Evolutionary conservation across 2,113 vertebrate species (phyloP), one percentile per base, ranked within the genome.

Genomic region (Chloebia gouldiae): DNA sequence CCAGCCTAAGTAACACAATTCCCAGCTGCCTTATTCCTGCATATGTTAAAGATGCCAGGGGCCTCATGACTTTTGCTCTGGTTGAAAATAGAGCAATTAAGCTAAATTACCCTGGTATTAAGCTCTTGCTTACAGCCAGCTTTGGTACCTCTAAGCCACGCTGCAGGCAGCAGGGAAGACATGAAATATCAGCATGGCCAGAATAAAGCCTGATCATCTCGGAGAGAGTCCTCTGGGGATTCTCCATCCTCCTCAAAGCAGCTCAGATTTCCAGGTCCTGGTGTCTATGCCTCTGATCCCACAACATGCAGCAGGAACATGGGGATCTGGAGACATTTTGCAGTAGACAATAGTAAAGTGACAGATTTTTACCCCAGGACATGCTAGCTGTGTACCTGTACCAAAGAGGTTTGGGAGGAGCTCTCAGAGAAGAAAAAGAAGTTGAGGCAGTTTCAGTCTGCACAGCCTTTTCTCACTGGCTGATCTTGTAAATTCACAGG

Each of bases 71-170:
- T 95, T 94, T 66, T 93, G 50, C 63, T 90, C 53, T 90, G 37
- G 11, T 86, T 94, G 85, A 93, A 93, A 95, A 93, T 42, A 53
- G 71, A 90, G 82, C 70, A 93, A 82, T 92, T 95, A 93, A 92
- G 53, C 37, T 88, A 76, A 93, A 92, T 87, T 91, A 88, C 50
- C 23, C 45, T 57, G 6, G 6, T 61, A 73, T 65, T 92, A 92
- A 93, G 63, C 68, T 93, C 63, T 72, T 65, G 28, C n/a, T 96
- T 88, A 60, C 49, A 85, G 75, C 28, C 65, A 69, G 31, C 50
- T 94, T 90, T 86, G 59, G 40, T 70, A 65, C 42, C 82, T 93
- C n/a, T 69, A 66, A 96, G 39, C 82, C 66, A 80, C 0, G 9
- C 79, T 85, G 50, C 54, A 82, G 76, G 93, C 75, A 90, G 54